Percentiles rank a stretch among this genome's conserved stretches.
These are phyloP conservation scores for Acleris cristana DNA, from an alignment of 2,888 invertebrate genomes.

Conservation along the genomic window DNA sequence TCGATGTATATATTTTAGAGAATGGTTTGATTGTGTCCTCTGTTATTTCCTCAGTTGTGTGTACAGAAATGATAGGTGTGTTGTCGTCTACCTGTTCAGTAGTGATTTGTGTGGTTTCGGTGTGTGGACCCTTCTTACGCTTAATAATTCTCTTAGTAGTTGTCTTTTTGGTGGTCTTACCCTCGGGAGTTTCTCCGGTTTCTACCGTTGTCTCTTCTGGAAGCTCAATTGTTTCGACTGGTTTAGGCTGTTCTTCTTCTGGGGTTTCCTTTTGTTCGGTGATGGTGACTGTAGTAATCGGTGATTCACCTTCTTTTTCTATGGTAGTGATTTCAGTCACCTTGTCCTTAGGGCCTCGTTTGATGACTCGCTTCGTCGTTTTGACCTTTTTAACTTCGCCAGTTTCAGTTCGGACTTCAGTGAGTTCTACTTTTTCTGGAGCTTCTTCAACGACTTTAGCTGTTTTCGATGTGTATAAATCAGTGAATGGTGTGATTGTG, in stretches of 20 bases:
- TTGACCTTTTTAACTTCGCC: too few species aligned
- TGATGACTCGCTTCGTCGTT: too few species aligned
- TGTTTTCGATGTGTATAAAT: too few species aligned
- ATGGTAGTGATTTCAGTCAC: constrained; percentile 56
- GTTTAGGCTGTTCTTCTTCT: too few species aligned
- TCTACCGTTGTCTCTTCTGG: constrained; percentile 44
- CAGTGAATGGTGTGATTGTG: too few species aligned
- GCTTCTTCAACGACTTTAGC: constrained; percentile 47
- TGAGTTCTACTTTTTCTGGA: constrained; percentile 2
- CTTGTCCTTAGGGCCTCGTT: constrained; percentile 51
- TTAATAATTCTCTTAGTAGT: constrained; percentile 60
- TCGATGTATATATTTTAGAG: constrained; percentile 44
- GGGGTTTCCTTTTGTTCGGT: too few species aligned
- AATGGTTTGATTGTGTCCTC: constrained; percentile 62
- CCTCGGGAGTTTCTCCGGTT: constrained; percentile 30
- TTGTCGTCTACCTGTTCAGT: constrained; percentile 73
- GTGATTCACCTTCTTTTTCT: too few species aligned
- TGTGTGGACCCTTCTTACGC: constrained; percentile 52
- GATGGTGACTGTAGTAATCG: too few species aligned
- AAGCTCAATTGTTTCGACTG: not conserved
- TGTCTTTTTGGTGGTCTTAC: constrained; percentile 26
- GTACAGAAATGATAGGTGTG: constrained; percentile 64
- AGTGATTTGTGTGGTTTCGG: constrained; percentile 56
- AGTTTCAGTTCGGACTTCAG: too few species aligned
- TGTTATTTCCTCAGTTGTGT: constrained; percentile 58